These are phyloP conservation scores for Zeugodacus cucurbitae DNA, from an alignment of 1,140 invertebrate genomes.

Conservation along the genomic window DNA sequence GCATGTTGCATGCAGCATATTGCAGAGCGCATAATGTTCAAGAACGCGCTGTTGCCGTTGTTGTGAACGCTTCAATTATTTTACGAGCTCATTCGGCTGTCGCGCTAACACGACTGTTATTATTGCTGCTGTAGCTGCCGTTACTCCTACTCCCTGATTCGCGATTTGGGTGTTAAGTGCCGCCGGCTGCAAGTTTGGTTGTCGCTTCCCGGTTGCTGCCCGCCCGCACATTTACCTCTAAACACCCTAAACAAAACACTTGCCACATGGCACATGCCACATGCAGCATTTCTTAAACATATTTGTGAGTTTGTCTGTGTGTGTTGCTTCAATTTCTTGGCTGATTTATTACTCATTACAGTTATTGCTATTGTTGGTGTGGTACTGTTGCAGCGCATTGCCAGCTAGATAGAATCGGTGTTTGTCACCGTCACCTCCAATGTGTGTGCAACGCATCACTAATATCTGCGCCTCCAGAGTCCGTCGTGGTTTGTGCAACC, in stretches of 20 bases:
- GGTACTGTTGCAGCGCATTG: background rate
- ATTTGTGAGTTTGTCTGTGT: background rate
- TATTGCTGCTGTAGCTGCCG: background rate
- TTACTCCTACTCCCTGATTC: constrained; percentile 10
- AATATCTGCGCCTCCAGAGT: background rate
- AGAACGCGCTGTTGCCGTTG: background rate
- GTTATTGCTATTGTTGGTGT: constrained; percentile 1
- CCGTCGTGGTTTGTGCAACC: background rate
- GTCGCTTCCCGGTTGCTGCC: background rate
- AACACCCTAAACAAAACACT: background rate
- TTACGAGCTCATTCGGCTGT: constrained; percentile 22
- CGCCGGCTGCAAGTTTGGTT: background rate
- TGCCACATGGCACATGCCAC: background rate
- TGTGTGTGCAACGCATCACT: background rate
- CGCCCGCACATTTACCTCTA: background rate
- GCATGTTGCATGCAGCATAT: constrained; percentile 31
- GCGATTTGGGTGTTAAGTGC: background rate
- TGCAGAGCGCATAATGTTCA: background rate
- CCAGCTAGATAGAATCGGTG: background rate
- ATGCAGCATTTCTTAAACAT: background rate
- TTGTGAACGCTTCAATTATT: constrained; percentile 39
- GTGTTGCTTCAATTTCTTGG: background rate
- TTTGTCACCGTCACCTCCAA: background rate
- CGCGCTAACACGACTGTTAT: background rate
- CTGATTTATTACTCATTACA: constrained; percentile 15